Percentiles rank a stretch among this genome's conserved stretches.
Evolutionary conservation across 2,113 vertebrate species (phyloP).

Genomic region (Fregetta grallaria): DNA sequence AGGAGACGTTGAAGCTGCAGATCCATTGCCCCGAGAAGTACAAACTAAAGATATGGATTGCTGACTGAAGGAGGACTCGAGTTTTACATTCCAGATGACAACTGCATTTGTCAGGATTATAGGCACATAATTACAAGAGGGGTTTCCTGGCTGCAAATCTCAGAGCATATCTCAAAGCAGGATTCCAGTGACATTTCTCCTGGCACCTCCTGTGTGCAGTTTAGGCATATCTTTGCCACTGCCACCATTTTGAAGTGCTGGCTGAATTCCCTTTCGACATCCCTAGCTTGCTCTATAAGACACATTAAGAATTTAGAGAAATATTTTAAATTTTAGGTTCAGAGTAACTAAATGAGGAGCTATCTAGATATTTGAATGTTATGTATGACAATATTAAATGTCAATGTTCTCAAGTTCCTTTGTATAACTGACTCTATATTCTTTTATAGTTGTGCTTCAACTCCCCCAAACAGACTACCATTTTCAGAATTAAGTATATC

Average conservation of each 20-base stretch:
- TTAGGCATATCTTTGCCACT: not conserved
- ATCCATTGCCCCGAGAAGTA: not conserved
- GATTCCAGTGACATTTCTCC: not conserved
- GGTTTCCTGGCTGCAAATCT: not conserved
- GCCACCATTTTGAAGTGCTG: not conserved
- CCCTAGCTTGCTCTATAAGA: not conserved
- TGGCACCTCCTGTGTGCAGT: not conserved
- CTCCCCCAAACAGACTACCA: not conserved
- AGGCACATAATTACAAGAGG: not conserved
- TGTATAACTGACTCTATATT: not conserved
- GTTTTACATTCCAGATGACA: not conserved
- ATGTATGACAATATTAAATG: not conserved
- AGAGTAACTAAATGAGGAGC: not conserved
- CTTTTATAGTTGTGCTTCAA: not conserved
- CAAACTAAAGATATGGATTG: not conserved
- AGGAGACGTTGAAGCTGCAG: not conserved
- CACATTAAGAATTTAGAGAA: not conserved
- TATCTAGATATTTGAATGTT: not conserved
- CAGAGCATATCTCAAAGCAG: not conserved
- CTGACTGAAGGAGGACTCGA: not conserved
- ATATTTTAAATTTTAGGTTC: not conserved
- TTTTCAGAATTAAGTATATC: not conserved
- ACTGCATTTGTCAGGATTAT: not conserved
- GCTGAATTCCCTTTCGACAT: not conserved
- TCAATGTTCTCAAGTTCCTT: not conserved